Percentiles rank a stretch among this genome's conserved stretches.
phyloP scores from a whole-genome alignment of 2,797 vertebrate genomes.

The Podarcis siculus region DNA sequence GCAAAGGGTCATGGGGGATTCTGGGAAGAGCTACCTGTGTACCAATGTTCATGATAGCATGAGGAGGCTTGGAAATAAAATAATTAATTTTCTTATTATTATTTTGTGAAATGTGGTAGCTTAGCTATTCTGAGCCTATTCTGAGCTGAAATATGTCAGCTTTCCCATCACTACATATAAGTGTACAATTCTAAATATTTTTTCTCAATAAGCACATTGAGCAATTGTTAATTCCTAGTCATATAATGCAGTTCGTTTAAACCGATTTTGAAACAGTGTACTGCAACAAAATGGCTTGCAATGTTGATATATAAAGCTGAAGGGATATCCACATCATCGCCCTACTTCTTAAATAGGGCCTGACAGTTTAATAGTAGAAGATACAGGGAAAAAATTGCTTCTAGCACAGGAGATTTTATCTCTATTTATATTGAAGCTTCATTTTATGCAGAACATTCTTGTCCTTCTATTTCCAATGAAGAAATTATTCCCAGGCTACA shows the following conservation, averaged over 20 bases:
- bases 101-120: not conserved
- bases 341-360: not conserved
- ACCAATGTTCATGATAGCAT: not conserved
- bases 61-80: not conserved
- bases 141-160: not conserved
- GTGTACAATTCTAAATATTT: not conserved
- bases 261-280: not conserved
- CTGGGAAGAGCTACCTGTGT: too few relatives aligned
- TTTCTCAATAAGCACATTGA: not conserved
- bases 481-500: slow-evolving; percentile 41
- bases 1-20: too few relatives aligned
- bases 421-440: slow-evolving; percentile 36
- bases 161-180: too few relatives aligned
- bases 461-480: slow-evolving; percentile 37
- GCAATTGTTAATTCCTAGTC: not conserved
- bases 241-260: not conserved
- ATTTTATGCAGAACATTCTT: slow-evolving; percentile 48
- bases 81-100: not conserved
- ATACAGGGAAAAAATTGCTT: slow-evolving; percentile 35
- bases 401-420: not conserved
- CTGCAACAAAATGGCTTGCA: not conserved
- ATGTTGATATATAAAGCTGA: not conserved
- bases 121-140: not conserved
- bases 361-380: slow-evolving; percentile 27
- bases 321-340: not conserved